Conservation (phyloP, 2,888 invertebrate species). For the Platynereis dumerilii region DNA sequence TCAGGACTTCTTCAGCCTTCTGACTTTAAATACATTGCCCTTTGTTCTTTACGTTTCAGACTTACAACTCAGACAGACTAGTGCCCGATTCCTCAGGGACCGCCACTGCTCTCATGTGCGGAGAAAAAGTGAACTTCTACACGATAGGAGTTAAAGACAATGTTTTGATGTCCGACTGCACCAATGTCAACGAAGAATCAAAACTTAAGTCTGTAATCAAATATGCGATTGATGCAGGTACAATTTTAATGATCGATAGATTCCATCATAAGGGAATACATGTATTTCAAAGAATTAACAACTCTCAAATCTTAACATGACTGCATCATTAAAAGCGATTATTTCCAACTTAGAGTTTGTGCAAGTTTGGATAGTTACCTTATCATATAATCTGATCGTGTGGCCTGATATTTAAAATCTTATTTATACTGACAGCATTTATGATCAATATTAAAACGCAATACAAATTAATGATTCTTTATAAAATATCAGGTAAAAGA, state of each 20-base stretch:
- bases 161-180: conserved; percentile 28
- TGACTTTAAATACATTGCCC: too few species aligned
- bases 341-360: too few species aligned
- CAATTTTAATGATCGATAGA: too few species aligned
- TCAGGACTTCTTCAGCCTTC: too few species aligned
- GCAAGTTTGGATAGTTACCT: background rate
- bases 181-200: conserved; percentile 6
- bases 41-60: conserved; percentile 34
- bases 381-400: background rate
- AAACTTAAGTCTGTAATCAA: conserved; percentile 14
- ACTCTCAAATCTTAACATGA: too few species aligned
- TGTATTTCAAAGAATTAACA: too few species aligned
- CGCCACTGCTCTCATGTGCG: conserved; percentile 37
- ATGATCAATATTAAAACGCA: background rate
- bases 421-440: background rate
- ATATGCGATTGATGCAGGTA: conserved; percentile 15
- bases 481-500: conserved; percentile 47
- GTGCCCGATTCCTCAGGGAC: conserved; percentile 38
- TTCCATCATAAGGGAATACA: too few species aligned
- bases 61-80: conserved; percentile 36
- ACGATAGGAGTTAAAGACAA: conserved; percentile 36
- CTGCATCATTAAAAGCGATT: too few species aligned
- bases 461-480: too few species aligned
- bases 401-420: too few species aligned
- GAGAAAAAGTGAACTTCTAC: conserved; percentile 34